Conservation (phyloP, 2,888 invertebrate species). For the Athalia rosae region DNA sequence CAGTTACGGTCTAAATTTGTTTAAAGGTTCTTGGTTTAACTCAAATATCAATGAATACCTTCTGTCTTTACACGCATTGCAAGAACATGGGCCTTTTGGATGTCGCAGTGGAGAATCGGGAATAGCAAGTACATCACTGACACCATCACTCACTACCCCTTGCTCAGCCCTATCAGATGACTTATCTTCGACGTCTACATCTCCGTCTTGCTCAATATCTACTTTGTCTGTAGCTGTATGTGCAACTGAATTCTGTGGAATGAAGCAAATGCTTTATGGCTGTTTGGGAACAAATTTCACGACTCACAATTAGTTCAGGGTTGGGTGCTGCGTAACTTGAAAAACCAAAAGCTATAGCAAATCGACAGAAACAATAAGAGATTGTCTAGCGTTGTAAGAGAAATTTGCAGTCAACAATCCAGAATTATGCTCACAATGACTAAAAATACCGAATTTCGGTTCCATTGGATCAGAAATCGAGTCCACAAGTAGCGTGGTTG, state of each 20-base stretch:
- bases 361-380: not conserved
- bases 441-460: too few species aligned
- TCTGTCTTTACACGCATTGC: slow-evolving; percentile 64
- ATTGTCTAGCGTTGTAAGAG: not conserved
- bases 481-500: too few species aligned
- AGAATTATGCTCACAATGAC: too few species aligned
- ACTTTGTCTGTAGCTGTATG: slow-evolving; percentile 50
- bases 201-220: slow-evolving; percentile 49
- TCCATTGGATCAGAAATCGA: too few species aligned
- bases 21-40: not conserved
- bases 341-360: not conserved
- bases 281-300: not conserved
- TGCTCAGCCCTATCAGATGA: slow-evolving; percentile 11
- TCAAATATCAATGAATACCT: slow-evolving; percentile 57
- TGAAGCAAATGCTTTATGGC: not conserved
- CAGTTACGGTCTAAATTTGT: too few species aligned
- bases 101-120: slow-evolving; percentile 48
- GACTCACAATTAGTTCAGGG: not conserved
- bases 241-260: slow-evolving; percentile 11
- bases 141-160: slow-evolving; percentile 49
- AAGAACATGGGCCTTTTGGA: slow-evolving; percentile 61
- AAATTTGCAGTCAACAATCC: too few species aligned
- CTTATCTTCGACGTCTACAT: slow-evolving; percentile 39
- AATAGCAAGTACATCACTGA: slow-evolving; percentile 44
- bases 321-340: not conserved